phyloP scores from a whole-genome alignment of 2,888 invertebrate species.

The Campoletis raptor region DNA sequence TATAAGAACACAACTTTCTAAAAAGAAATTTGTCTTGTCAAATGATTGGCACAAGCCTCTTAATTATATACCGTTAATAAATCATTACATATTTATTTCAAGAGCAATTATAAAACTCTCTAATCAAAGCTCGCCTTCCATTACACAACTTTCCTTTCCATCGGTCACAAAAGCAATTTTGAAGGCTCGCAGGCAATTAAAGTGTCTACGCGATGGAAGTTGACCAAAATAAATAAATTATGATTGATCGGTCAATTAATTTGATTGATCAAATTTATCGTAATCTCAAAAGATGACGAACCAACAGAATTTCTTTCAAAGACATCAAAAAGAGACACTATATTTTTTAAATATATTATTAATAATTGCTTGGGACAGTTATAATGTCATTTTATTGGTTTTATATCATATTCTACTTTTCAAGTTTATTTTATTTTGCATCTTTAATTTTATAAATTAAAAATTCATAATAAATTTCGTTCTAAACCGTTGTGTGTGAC shows the following conservation, averaged over 20 bases:
- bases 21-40: not conserved
- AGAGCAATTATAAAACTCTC: not conserved
- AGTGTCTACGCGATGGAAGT: not conserved
- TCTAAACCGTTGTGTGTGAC: too few species aligned
- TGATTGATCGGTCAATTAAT: conserved; percentile 9
- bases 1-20: not conserved
- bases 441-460: not conserved
- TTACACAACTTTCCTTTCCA: not conserved
- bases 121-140: not conserved
- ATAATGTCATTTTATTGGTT: not conserved
- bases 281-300: not conserved
- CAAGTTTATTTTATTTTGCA: not conserved
- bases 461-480: too few species aligned
- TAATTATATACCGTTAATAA: not conserved
- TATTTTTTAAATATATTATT: not conserved
- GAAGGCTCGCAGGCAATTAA: not conserved
- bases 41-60: not conserved
- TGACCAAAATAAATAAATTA: not conserved
- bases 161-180: not conserved
- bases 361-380: not conserved
- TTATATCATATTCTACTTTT: not conserved
- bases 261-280: conserved; percentile 3
- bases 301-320: not conserved
- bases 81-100: not conserved
- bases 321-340: not conserved